Conservation (phyloP, 1,140 invertebrate species). For the Daktulosphaira vitifoliae region DNA sequence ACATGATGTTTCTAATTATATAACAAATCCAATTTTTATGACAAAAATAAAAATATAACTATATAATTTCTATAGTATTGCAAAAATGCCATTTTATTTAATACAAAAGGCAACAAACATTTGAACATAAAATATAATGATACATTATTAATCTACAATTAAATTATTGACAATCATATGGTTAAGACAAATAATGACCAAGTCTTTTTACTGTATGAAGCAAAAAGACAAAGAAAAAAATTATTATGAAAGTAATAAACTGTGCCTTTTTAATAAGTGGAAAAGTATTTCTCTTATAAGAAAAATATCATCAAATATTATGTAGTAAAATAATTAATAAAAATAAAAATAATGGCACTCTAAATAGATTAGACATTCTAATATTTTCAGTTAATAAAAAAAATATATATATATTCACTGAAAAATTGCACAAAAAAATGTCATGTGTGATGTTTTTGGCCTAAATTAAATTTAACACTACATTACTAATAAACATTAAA, state of each 20-base stretch:
- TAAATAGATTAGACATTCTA: background rate
- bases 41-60: slow-evolving; percentile 10
- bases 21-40: background rate
- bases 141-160: background rate
- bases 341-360: slow-evolving; percentile 25
- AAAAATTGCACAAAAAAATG: slow-evolving; percentile 18
- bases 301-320: background rate
- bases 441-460: slow-evolving; percentile 16
- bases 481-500: slow-evolving; percentile 14
- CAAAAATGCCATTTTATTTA: slow-evolving; percentile 13
- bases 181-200: slow-evolving; percentile 14
- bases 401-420: background rate
- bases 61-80: slow-evolving; percentile 3
- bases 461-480: slow-evolving; percentile 13
- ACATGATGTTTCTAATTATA: slow-evolving; percentile 18
- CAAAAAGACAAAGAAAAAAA: slow-evolving; percentile 10
- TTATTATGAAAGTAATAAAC: slow-evolving; percentile 27
- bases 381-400: background rate
- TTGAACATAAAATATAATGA: slow-evolving; percentile 20
- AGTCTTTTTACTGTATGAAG: background rate
- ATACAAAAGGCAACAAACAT: slow-evolving; percentile 19
- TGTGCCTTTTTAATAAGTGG: slow-evolving; percentile 22
- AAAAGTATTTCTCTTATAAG: background rate
- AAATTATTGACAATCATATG: slow-evolving; percentile 19
- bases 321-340: background rate